Conservation (phyloP, 2,797 vertebrate species). For the Leptatherina wallacei region DNA sequence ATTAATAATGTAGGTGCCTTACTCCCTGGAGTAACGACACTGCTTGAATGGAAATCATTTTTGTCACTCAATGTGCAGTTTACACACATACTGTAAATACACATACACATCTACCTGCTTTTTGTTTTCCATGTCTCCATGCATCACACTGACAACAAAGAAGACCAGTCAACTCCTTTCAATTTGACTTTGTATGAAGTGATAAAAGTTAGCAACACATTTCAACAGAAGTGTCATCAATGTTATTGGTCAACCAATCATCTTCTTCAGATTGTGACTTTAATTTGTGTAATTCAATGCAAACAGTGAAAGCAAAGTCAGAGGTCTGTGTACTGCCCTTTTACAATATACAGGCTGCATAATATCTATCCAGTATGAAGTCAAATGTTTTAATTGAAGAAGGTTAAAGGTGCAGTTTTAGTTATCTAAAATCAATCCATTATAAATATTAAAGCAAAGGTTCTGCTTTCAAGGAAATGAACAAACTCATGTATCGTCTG, state of each 20-base stretch:
- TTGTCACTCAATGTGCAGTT: slow-evolving; percentile 8
- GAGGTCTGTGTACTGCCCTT: background rate
- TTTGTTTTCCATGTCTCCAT: background rate
- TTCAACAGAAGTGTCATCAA: background rate
- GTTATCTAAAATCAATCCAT: too few relatives aligned
- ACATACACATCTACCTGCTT: background rate
- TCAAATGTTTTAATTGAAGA: too few relatives aligned
- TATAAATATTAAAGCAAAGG: too few relatives aligned
- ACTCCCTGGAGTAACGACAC: slow-evolving; percentile 16
- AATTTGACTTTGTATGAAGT: background rate
- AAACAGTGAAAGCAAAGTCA: background rate
- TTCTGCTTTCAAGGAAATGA: too few relatives aligned
- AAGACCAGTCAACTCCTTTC: background rate
- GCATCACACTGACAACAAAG: background rate
- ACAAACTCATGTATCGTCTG: too few relatives aligned
- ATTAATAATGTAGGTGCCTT: slow-evolving; percentile 55
- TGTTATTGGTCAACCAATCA: background rate
- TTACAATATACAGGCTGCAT: too few relatives aligned
- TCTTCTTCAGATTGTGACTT: background rate
- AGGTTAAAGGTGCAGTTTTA: too few relatives aligned
- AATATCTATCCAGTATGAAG: too few relatives aligned
- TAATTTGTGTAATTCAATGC: background rate
- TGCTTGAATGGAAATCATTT: slow-evolving; percentile 54
- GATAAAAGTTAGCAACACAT: background rate
- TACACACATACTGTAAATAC: slow-evolving; percentile 1